phyloP scores from a whole-genome alignment of 92 coral and sea anemone genomes.

The Muricea muricata region DNA sequence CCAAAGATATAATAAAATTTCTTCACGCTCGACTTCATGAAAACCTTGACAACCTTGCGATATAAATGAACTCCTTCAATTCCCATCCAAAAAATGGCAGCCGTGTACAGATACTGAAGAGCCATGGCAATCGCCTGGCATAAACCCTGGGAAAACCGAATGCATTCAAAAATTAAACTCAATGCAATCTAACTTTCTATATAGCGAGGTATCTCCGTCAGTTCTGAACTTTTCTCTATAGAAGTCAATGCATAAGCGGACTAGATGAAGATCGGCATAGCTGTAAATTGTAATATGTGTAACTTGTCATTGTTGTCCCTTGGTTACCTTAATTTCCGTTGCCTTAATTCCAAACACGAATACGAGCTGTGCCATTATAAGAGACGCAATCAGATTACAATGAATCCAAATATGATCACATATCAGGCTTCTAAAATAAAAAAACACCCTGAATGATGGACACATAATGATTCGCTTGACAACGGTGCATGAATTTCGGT shows the following conservation, averaged over 20 bases:
- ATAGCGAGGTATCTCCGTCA: no score
- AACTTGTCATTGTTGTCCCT: no score
- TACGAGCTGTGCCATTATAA: constrained; percentile 52
- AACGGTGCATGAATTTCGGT: no score
- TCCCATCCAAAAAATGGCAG: constrained; percentile 93
- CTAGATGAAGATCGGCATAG: no score
- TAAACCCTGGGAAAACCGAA: constrained; percentile 70
- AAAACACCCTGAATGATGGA: no score
- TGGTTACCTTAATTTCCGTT: constrained; percentile 53
- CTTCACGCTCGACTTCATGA: constrained; percentile 78
- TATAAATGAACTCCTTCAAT: constrained; percentile 94
- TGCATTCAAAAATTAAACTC: no score
- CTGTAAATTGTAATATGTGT: no score
- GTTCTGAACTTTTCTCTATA: no score
- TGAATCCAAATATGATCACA: constrained; percentile 63
- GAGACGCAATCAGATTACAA: constrained; percentile 59
- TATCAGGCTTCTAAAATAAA: constrained; percentile 39
- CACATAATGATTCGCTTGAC: no score
- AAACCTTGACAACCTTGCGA: constrained; percentile 92
- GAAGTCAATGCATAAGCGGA: no score
- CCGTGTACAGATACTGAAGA: constrained; percentile 93
- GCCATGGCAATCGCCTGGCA: constrained; percentile 83
- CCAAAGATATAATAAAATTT: constrained; percentile 92
- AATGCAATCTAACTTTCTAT: no score
- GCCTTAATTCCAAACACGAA: constrained; percentile 68